These are phyloP conservation scores for Rhamnusium bicolor DNA, from an alignment of 2,888 invertebrate species.

Conservation along the genomic window DNA sequence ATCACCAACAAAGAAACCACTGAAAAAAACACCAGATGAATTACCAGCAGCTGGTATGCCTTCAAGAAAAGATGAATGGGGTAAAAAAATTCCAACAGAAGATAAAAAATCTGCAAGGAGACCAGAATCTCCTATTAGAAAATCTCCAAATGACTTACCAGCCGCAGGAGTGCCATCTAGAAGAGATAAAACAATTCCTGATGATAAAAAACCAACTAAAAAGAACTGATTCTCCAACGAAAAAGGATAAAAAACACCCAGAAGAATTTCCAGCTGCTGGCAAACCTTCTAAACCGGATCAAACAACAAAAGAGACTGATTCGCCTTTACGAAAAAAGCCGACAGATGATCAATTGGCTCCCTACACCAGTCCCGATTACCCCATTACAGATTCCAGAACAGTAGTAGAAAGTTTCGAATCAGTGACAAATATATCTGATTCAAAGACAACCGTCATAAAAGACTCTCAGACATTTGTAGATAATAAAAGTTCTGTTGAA, in stretches of 20 bases:
- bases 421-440: conserved; percentile 57
- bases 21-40: conserved; percentile 18
- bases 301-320: conserved; percentile 17
- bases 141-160: conserved; percentile 30
- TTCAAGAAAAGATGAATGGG: conserved; percentile 26
- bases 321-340: conserved; percentile 21
- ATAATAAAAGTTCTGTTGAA: conserved; percentile 60
- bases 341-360: conserved; percentile 1
- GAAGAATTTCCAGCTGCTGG: conserved; percentile 43
- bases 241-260: conserved; percentile 27
- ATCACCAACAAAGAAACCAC: conserved; percentile 22
- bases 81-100: conserved; percentile 25
- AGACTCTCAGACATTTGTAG: conserved; percentile 59
- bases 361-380: conserved; percentile 1
- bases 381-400: conserved; percentile 54
- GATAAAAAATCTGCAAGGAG: conserved; percentile 39
- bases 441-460: conserved; percentile 59
- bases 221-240: conserved; percentile 18
- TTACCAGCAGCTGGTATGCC: conserved; percentile 34
- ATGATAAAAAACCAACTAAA: conserved; percentile 41
- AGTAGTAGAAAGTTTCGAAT: conserved; percentile 56
- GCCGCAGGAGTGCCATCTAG: conserved; percentile 33
- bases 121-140: conserved; percentile 24
- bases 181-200: conserved; percentile 26
- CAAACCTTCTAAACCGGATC: conserved; percentile 26